These are phyloP conservation scores for Emberiza fucata DNA, from an alignment of 2,113 vertebrate species.

Conservation along the genomic window DNA sequence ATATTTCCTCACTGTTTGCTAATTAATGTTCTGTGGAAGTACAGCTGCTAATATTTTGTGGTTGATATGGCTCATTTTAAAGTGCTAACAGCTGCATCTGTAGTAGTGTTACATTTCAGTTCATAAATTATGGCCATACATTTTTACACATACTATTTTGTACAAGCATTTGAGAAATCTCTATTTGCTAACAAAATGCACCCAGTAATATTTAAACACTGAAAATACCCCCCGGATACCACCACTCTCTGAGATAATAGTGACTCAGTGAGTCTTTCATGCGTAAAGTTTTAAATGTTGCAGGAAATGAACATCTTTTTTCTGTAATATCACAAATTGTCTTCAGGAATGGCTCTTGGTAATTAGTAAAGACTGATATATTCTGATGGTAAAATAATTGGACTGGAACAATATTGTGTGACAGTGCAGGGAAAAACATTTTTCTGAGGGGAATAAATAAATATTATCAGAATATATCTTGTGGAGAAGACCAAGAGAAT, in stretches of 20 bases:
- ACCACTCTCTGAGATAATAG: not conserved
- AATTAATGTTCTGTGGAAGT: slow-evolving; percentile 65
- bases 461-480: not conserved
- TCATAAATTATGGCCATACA: slow-evolving; percentile 20
- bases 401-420: not conserved
- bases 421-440: not conserved
- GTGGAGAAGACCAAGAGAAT: not conserved
- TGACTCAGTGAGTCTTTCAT: not conserved
- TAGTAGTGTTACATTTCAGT: slow-evolving; percentile 43
- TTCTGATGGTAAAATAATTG: not conserved
- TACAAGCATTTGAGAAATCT: not conserved
- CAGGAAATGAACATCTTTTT: not conserved
- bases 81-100: slow-evolving; percentile 55
- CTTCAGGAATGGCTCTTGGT: not conserved
- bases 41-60: slow-evolving; percentile 62
- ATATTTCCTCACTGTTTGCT: slow-evolving; percentile 66
- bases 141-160: slow-evolving; percentile 9
- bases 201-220: not conserved
- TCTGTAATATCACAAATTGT: not conserved
- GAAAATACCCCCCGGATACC: not conserved
- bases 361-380: not conserved
- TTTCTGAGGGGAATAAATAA: not conserved
- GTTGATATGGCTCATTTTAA: slow-evolving; percentile 63
- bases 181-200: not conserved
- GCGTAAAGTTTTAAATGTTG: not conserved